Evolutionary conservation across 1,140 invertebrate genomes (phyloP).

Genomic region (Drosophila grimshawi): DNA sequence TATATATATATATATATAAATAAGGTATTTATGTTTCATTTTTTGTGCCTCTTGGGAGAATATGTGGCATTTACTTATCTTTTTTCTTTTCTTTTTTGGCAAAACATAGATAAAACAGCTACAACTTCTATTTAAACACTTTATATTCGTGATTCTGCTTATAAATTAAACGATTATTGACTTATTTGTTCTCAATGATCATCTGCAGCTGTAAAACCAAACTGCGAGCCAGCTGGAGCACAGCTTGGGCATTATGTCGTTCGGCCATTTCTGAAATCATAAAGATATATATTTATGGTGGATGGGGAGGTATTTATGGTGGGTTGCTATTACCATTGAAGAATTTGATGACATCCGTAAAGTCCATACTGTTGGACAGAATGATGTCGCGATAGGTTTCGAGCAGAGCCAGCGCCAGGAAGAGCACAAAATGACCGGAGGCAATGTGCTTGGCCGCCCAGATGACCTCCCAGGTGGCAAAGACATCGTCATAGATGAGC

Average conservation of each 20-base stretch:
- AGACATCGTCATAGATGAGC: conserved; percentile 95
- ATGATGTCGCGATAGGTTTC: conserved; percentile 97
- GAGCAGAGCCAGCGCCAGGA: conserved; percentile 95
- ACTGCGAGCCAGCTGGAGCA: conserved; percentile 92
- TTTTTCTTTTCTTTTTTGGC: conserved; percentile 20
- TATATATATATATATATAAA: neutral
- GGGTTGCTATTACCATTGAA: conserved; percentile 91
- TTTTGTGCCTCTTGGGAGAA: conserved; percentile 32
- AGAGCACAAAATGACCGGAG: conserved; percentile 95
- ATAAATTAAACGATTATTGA: neutral
- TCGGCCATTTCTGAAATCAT: conserved; percentile 95
- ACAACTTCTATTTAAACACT: neutral
- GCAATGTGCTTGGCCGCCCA: conserved; percentile 96
- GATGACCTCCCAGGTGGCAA: conserved; percentile 97
- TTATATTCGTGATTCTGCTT: conserved; percentile 12
- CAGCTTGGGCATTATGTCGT: conserved; percentile 92
- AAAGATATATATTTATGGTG: neutral
- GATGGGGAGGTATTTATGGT: neutral
- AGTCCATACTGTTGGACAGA: conserved; percentile 97
- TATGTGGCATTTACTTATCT: conserved; percentile 6
- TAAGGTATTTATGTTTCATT: conserved; percentile 1
- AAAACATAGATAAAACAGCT: conserved; percentile 23
- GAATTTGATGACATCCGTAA: conserved; percentile 99
- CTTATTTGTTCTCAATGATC: conserved; percentile 94
- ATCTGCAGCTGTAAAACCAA: conserved; percentile 94